A percentile compares a stretch with the other conserved stretches of the same genome.
These are phyloP conservation scores for Pseudomyrmex pallidus DNA, from an alignment of 1,140 invertebrate genomes.

Conservation along the genomic window DNA sequence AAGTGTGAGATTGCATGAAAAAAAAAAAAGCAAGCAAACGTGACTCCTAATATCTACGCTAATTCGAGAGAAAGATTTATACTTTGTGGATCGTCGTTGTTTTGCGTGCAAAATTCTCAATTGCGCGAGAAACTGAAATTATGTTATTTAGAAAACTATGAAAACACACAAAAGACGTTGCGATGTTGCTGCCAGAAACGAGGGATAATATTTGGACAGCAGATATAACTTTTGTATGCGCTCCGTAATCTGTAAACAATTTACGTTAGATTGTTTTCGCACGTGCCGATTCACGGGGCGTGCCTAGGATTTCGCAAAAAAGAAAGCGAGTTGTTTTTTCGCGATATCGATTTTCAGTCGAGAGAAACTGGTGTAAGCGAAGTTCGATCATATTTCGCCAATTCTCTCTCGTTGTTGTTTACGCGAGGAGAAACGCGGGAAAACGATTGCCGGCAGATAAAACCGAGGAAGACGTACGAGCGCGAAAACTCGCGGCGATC, in stretches of 20 bases:
- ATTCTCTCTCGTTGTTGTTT: slow-evolving; percentile 14
- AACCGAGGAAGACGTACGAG: slow-evolving; percentile 48
- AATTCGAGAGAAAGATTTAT: too few relatives aligned
- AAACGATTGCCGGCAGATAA: slow-evolving; percentile 16
- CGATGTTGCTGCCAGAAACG: neutral
- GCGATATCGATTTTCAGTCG: neutral
- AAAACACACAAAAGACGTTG: neutral
- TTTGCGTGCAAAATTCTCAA: neutral
- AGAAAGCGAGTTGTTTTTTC: too few relatives aligned
- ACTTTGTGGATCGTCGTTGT: too few relatives aligned
- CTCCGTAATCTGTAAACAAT: neutral
- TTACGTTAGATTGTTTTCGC: slow-evolving; percentile 10
- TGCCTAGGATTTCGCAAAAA: neutral
- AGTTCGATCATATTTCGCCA: slow-evolving; percentile 24
- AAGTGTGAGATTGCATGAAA: too few relatives aligned
- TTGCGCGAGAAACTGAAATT: neutral
- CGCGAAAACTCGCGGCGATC: slow-evolving; percentile 7
- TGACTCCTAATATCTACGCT: too few relatives aligned
- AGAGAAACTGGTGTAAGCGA: slow-evolving; percentile 8
- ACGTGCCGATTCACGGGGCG: neutral
- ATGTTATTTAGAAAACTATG: neutral
- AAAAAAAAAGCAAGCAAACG: too few relatives aligned
- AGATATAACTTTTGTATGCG: slow-evolving; percentile 12
- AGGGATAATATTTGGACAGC: slow-evolving; percentile 16
- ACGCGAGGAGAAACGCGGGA: slow-evolving; percentile 10